Conservation (phyloP, 2,888 invertebrate genomes). For the Cordylochernes scorpioides region DNA sequence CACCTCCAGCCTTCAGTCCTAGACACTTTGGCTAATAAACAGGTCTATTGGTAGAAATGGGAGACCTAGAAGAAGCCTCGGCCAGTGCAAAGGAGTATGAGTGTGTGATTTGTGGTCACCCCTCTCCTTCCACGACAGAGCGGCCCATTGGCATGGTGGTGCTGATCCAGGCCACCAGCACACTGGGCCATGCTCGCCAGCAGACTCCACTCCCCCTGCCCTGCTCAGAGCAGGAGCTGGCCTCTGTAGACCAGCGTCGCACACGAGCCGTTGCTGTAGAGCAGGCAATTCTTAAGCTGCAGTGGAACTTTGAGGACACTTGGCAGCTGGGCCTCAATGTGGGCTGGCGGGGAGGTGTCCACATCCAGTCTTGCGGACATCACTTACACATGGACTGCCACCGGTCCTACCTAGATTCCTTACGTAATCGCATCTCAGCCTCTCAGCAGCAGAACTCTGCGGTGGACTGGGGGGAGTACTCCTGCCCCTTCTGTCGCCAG, state of each 20-base stretch:
- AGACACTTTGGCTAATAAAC: background rate
- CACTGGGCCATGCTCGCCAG: no score
- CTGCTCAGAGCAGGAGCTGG: no score
- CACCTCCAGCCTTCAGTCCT: background rate
- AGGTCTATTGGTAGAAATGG: background rate
- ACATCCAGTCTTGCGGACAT: conserved; percentile 86
- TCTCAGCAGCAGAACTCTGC: conserved; percentile 43
- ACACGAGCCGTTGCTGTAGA: background rate
- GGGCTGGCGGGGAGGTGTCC: conserved; percentile 71
- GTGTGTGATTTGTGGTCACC: conserved; percentile 83
- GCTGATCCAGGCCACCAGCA: conserved; percentile 54
- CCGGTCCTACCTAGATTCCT: conserved; percentile 68
- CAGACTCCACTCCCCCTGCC: no score
- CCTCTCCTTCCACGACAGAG: conserved; percentile 51
- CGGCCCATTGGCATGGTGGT: conserved; percentile 69
- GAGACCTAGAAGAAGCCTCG: background rate
- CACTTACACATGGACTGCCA: conserved; percentile 83
- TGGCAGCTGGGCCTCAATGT: conserved; percentile 51
- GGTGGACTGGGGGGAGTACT: conserved; percentile 46
- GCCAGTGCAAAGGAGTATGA: conserved; percentile 39
- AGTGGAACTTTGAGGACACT: conserved; percentile 30
- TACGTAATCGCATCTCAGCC: no score
- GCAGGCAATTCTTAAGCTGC: background rate
- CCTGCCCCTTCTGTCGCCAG: conserved; percentile 81
- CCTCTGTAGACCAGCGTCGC: background rate